These are phyloP conservation scores for Drosophila kepulauana DNA, from an alignment of 1,140 invertebrate species.

Conservation along the genomic window DNA sequence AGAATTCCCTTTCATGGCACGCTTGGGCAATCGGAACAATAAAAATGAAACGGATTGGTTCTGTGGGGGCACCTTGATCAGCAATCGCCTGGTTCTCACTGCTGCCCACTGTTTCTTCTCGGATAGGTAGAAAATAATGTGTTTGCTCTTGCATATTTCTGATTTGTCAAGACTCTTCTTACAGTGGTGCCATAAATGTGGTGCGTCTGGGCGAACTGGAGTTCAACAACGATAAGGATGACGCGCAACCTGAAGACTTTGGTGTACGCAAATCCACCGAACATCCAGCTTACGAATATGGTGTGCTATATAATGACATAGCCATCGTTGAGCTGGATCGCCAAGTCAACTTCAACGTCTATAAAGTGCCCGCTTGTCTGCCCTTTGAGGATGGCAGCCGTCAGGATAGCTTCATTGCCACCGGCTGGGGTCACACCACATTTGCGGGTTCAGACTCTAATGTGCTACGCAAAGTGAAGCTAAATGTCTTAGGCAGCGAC, in stretches of 20 bases:
- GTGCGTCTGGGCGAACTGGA: slow-evolving; percentile 71
- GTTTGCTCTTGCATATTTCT: background rate
- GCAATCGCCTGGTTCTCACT: slow-evolving; percentile 76
- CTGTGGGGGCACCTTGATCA: slow-evolving; percentile 85
- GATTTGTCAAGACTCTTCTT: background rate
- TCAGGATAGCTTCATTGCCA: slow-evolving; percentile 48
- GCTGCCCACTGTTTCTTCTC: slow-evolving; percentile 82
- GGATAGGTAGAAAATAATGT: slow-evolving; percentile 31
- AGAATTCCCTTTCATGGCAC: slow-evolving; percentile 84
- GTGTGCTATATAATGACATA: slow-evolving; percentile 66
- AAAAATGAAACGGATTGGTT: slow-evolving; percentile 63
- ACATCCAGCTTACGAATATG: slow-evolving; percentile 55
- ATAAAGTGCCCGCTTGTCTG: slow-evolving; percentile 71
- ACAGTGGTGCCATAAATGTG: slow-evolving; percentile 49
- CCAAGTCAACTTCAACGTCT: slow-evolving; percentile 32
- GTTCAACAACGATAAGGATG: slow-evolving; percentile 54
- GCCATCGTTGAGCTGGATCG: slow-evolving; percentile 50
- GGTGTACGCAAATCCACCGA: slow-evolving; percentile 34
- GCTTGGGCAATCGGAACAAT: slow-evolving; percentile 62
- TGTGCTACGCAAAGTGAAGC: slow-evolving; percentile 85
- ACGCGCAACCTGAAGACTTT: slow-evolving; percentile 66
- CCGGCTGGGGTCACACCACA: slow-evolving; percentile 56
- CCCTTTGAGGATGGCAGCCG: slow-evolving; percentile 39
- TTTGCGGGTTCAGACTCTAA: slow-evolving; percentile 41
- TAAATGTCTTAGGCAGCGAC: slow-evolving; percentile 58